Evolutionary conservation across 2,797 vertebrate species (phyloP), one percentile per base, ranked within the genome.

Genomic region (Poeciliopsis turneri): DNA sequence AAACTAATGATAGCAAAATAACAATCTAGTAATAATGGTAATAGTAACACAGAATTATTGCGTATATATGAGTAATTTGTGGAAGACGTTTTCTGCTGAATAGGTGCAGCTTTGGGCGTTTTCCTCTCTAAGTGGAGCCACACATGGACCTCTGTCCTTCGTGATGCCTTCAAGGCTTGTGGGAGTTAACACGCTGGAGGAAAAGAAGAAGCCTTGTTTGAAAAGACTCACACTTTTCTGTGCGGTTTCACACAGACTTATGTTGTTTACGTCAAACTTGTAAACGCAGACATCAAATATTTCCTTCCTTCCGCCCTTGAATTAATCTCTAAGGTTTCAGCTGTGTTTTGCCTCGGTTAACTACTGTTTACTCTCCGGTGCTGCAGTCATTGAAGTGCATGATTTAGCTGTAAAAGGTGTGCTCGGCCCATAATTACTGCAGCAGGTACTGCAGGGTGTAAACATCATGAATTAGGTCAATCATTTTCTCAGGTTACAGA

Each of bases 391-490:
- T 83, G 68, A 87, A 80, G 53, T 72, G 74, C 59, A 70, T 85
- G 78, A 86, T 83, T 89, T 47, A 79, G 36, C 75, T 80, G 70
- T 53, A 59, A 79, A 72, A 41, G 64, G 16, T 71, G 79, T 28
- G 12, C 78, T 77, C 74, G 47, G 76, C 66, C 78, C 81, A 64
- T 87, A 90, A 93, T 92, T 91, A 88, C 10, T 15, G 15, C 55
- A 53, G 87, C 82, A 82, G 83, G 78, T 79, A 84, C 73, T 46
- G 36, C 36, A 36, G 72, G 73, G 81, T 84, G 91, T 92, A 93
- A 87, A 91, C 79, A 84, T 39, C 76, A 85, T 72, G 86, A 94
- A 90, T 72, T 89, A 86, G 90, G 91, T 93, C 85, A 91, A 39
- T 78, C 85, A 85, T 73, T 76, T 70, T 72, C 83, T 81, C 77